Evolutionary conservation across 2,888 invertebrate genomes (phyloP).

Genomic region (Carabus problematicus): DNA sequence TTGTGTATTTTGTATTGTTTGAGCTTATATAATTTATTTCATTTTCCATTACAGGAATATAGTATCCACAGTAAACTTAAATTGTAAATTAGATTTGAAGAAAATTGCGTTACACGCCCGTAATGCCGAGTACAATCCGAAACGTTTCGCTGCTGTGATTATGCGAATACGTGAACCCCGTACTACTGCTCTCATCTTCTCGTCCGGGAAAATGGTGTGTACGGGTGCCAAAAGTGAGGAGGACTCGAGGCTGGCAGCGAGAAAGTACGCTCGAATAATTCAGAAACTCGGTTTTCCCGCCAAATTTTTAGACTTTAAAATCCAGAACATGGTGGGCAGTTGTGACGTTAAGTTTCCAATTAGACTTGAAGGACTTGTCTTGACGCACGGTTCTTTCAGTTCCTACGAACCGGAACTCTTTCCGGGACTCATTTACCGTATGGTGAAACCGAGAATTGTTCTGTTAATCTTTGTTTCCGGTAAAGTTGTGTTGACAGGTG

Average conservation of each 20-base stretch:
- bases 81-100: constrained; percentile 93
- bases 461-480: constrained; percentile 85
- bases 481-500: constrained; percentile 83
- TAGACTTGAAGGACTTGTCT: constrained; percentile 77
- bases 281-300: constrained; percentile 82
- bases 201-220: constrained; percentile 88
- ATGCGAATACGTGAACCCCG: constrained; percentile 92
- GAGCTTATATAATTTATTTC: neutral
- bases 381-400: constrained; percentile 81
- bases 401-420: constrained; percentile 86
- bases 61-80: constrained; percentile 96
- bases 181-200: constrained; percentile 85
- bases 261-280: constrained; percentile 83
- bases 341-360: constrained; percentile 89
- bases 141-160: constrained; percentile 98
- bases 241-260: constrained; percentile 77
- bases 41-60: constrained; percentile 77
- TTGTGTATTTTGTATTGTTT: too few species aligned
- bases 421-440: constrained; percentile 83
- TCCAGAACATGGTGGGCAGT: constrained; percentile 87
- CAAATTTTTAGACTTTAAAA: constrained; percentile 80
- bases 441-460: constrained; percentile 83
- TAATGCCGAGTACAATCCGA: constrained; percentile 99
- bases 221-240: constrained; percentile 88
- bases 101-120: constrained; percentile 97